phyloP scores from a whole-genome alignment of 2,888 invertebrate species.

The Hemistola chrysoprasaria region DNA sequence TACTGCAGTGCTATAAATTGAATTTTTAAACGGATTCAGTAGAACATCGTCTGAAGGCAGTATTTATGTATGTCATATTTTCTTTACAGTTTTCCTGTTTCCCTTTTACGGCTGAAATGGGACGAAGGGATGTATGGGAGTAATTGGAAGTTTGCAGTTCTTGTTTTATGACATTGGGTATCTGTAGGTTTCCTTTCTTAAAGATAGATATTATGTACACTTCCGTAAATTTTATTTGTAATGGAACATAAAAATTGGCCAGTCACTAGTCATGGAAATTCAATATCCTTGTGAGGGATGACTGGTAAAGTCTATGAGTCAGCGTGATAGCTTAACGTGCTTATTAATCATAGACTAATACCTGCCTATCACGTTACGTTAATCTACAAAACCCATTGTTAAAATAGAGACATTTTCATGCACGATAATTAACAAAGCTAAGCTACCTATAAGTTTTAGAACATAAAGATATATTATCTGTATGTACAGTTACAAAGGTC shows the following conservation, averaged over 20 bases:
- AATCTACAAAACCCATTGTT: neutral
- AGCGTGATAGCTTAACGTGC: conserved; percentile 27
- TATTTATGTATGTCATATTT: conserved; percentile 70
- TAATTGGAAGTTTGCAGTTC: conserved; percentile 51
- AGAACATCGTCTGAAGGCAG: conserved; percentile 63
- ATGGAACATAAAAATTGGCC: conserved; percentile 18
- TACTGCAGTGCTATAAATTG: conserved; percentile 42
- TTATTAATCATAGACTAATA: conserved; percentile 3
- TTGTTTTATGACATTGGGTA: conserved; percentile 62
- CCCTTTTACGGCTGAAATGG: conserved; percentile 59
- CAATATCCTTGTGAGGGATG: conserved; percentile 52
- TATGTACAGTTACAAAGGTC: too few species aligned
- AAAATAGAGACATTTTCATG: too few species aligned
- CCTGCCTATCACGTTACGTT: neutral
- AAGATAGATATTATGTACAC: conserved; percentile 16
- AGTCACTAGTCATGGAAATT: conserved; percentile 39
- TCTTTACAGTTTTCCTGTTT: conserved; percentile 62
- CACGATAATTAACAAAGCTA: too few species aligned
- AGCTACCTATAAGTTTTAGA: too few species aligned
- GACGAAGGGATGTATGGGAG: conserved; percentile 51
- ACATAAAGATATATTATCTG: too few species aligned
- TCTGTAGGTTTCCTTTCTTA: conserved; percentile 12
- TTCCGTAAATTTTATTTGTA: neutral
- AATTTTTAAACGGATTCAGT: conserved; percentile 52
- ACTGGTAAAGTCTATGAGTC: conserved; percentile 47